Conservation (phyloP, 2,888 invertebrate species). For the Griposia aprilina region DNA sequence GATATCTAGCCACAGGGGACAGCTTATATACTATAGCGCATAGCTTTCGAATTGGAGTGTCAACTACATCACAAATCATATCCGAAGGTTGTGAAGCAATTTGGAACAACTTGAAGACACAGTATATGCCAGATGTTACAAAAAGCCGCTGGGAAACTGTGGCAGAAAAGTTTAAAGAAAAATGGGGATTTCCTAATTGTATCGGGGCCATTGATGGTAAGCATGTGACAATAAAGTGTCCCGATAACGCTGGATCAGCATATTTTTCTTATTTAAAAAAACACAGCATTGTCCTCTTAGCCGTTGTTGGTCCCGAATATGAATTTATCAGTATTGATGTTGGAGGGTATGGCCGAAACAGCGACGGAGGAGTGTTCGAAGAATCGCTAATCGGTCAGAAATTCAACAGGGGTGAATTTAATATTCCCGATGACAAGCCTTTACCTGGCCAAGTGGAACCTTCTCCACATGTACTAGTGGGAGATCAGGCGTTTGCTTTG, state of each 20-base stretch:
- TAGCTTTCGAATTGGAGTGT: neutral
- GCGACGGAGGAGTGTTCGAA: neutral
- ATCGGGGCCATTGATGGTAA: conserved; percentile 1
- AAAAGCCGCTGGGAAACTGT: neutral
- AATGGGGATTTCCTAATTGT: neutral
- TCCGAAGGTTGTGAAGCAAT: neutral
- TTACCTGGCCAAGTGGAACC: neutral
- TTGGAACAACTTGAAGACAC: neutral
- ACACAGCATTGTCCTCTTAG: neutral
- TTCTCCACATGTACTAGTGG: conserved; percentile 6
- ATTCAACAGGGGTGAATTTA: neutral
- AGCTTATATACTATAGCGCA: neutral
- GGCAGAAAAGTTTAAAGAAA: neutral
- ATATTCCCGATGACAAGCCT: neutral
- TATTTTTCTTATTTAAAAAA: neutral
- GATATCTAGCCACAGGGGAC: neutral
- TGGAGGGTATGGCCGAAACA: conserved; percentile 5
- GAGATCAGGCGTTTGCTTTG: conserved; percentile 2
- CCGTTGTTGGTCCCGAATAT: neutral
- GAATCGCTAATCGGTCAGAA: neutral
- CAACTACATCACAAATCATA: neutral
- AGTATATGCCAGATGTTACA: neutral
- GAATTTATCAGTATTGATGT: neutral
- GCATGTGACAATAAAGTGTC: neutral
- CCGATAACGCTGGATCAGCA: neutral